Evolutionary conservation across 1,140 invertebrate genomes (phyloP).

Genomic region (Drosophila ananassae): DNA sequence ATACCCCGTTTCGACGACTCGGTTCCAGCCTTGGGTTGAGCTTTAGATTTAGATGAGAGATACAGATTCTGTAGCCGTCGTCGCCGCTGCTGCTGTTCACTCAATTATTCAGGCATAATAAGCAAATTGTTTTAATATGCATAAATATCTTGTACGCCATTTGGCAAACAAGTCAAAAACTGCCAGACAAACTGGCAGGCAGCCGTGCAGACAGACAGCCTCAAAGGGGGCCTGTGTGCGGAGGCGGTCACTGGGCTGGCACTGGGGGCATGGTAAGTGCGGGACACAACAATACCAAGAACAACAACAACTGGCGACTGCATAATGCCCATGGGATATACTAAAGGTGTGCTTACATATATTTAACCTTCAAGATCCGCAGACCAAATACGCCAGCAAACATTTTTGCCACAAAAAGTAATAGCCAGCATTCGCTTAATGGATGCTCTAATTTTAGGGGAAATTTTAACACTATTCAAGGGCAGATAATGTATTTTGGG

Average conservation of each 20-base stretch:
- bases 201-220: constrained; percentile 26
- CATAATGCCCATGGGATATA: constrained; percentile 62
- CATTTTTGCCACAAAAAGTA: constrained; percentile 42
- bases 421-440: constrained; percentile 1
- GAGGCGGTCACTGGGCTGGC: background rate
- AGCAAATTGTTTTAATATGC: constrained; percentile 83
- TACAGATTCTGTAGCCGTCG: constrained; percentile 36
- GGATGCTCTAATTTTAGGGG: constrained; percentile 37
- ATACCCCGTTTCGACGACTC: constrained; percentile 1
- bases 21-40: constrained; percentile 1
- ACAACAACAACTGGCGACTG: constrained; percentile 36
- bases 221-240: background rate
- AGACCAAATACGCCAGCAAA: constrained; percentile 73
- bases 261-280: background rate
- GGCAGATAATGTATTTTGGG: background rate
- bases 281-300: constrained; percentile 14
- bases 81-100: constrained; percentile 48
- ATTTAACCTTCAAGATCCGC: constrained; percentile 79
- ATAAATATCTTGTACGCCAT: constrained; percentile 82
- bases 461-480: background rate
- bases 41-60: constrained; percentile 43
- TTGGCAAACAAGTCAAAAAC: constrained; percentile 81
- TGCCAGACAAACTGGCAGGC: constrained; percentile 72
- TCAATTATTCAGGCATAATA: constrained; percentile 83
- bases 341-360: constrained; percentile 77